A percentile compares a stretch with the other conserved stretches of the same genome.
Conservation (phyloP, 2,888 invertebrate genomes). For the Pammene aurita region DNA sequence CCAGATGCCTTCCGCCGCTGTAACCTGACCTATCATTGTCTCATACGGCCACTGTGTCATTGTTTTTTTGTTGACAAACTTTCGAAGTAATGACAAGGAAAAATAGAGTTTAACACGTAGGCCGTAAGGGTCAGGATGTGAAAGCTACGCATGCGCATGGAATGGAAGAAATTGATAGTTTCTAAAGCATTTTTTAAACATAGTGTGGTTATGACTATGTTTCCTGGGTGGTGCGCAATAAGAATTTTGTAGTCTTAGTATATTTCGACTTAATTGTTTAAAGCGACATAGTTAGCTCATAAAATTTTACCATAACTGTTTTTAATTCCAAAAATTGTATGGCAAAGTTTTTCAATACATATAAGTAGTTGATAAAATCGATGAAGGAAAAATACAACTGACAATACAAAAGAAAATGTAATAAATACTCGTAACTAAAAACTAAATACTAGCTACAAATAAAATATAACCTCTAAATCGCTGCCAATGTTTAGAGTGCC, state of each 20-base stretch:
- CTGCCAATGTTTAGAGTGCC: no score
- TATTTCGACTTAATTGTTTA: not conserved
- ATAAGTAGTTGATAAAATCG: no score
- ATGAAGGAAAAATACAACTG: no score
- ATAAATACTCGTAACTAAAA: no score
- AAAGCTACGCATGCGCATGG: constrained; percentile 28
- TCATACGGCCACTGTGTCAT: constrained; percentile 54
- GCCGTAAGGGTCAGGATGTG: constrained; percentile 21
- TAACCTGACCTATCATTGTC: constrained; percentile 53
- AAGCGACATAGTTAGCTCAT: no score
- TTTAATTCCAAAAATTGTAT: no score
- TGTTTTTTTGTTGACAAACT: constrained; percentile 69
- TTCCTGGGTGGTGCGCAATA: constrained; percentile 3
- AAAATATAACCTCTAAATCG: no score
- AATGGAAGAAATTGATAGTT: constrained; percentile 53
- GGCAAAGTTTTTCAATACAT: no score
- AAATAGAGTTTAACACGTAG: constrained; percentile 8
- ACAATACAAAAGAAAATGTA: no score
- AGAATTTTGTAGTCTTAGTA: not conserved
- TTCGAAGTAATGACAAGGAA: constrained; percentile 26
- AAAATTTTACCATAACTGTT: no score
- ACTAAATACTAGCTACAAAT: no score
- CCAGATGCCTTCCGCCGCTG: constrained; percentile 41
- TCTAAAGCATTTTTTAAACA: constrained; percentile 40
- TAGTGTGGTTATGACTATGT: constrained; percentile 22